Evolutionary conservation across 2,888 invertebrate genomes (phyloP).

Genomic region (Drosophila nigritarsus): DNA sequence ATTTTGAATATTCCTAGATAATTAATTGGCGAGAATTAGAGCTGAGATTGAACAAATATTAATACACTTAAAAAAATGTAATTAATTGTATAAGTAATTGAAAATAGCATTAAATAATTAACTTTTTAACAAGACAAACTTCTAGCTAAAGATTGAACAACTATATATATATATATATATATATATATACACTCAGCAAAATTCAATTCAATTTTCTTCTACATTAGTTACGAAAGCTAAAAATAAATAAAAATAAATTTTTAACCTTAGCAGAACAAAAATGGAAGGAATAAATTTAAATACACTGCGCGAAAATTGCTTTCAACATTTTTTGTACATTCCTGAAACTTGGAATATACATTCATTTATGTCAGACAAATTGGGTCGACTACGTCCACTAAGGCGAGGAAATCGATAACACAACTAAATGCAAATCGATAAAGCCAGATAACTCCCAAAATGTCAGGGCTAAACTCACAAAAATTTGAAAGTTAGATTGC

Average conservation of each 20-base stretch:
- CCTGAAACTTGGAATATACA: not conserved
- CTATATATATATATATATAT: not conserved
- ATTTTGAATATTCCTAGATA: not conserved
- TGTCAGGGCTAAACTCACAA: not conserved
- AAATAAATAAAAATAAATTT: not conserved
- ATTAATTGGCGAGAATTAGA: not conserved
- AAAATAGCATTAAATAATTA: not conserved
- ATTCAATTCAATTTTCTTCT: not conserved
- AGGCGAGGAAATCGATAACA: not conserved
- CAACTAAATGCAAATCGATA: not conserved
- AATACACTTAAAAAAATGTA: not conserved
- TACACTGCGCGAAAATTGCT: not conserved
- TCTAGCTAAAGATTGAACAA: not conserved
- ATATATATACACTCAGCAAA: not conserved
- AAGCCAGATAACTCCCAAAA: not conserved
- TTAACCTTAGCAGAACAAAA: too few species aligned
- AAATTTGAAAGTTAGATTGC: too few species aligned
- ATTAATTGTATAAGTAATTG: not conserved
- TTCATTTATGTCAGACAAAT: not conserved
- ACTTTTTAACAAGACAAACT: not conserved
- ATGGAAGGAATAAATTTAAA: not conserved
- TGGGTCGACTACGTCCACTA: not conserved
- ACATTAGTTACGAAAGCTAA: not conserved
- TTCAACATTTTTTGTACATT: fast-evolving
- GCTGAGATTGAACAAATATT: not conserved